Evolutionary conservation across 2,888 invertebrate genomes (phyloP).

Genomic region (Brachylomia viminalis): DNA sequence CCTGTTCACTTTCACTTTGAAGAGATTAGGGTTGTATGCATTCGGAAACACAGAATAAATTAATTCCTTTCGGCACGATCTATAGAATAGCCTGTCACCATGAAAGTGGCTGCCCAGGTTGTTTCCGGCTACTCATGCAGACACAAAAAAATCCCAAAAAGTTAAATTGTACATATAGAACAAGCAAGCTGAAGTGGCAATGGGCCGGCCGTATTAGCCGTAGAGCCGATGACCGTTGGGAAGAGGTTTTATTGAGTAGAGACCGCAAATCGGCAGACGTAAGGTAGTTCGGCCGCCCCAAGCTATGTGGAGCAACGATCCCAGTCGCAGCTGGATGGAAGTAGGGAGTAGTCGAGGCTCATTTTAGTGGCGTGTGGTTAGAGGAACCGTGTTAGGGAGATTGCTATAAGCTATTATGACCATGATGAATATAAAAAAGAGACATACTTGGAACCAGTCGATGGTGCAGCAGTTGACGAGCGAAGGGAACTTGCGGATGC

Average conservation of each 20-base stretch:
- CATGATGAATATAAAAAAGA: background rate
- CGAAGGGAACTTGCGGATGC: conserved; percentile 97
- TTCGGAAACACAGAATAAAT: too few species aligned
- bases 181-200: background rate
- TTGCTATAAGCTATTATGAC: background rate
- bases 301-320: background rate
- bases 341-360: background rate
- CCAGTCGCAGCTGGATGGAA: background rate
- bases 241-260: background rate
- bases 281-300: background rate
- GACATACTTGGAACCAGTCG: conserved; percentile 96
- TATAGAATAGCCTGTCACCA: background rate
- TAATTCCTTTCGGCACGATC: background rate
- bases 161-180: background rate
- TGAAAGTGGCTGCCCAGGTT: background rate
- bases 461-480: conserved; percentile 98
- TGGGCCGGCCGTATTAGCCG: background rate
- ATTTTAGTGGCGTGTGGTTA: background rate
- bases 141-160: background rate
- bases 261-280: background rate
- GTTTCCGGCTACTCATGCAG: background rate
- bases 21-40: too few species aligned
- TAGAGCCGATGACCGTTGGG: background rate
- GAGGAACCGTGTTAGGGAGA: too few species aligned
- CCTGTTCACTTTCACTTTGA: too few species aligned